These are phyloP conservation scores for Chymomyza caudatula DNA, from an alignment of 2,888 invertebrate species.

Conservation along the genomic window DNA sequence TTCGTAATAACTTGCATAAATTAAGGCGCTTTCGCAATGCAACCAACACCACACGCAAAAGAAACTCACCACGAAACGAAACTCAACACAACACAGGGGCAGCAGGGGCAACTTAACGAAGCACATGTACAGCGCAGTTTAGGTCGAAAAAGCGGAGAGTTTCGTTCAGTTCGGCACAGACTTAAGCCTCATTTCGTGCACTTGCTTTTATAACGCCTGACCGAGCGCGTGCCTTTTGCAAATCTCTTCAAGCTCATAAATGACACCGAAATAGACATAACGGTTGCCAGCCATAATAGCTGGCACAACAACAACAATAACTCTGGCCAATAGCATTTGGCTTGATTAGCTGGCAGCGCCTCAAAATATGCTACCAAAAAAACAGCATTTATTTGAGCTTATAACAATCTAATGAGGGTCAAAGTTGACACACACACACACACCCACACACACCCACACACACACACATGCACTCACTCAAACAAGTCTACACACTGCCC, in stretches of 20 bases:
- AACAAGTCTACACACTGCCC: constrained; percentile 10
- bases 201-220: not conserved
- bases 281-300: not conserved
- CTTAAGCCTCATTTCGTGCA: not conserved
- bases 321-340: constrained; percentile 21
- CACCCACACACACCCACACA: constrained; percentile 16
- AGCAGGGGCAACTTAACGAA: constrained; percentile 41
- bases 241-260: constrained; percentile 57
- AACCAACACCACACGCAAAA: constrained; percentile 16
- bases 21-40: constrained; percentile 52
- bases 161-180: not conserved
- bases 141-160: constrained; percentile 8
- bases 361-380: constrained; percentile 23
- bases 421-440: constrained; percentile 34
- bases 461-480: constrained; percentile 23
- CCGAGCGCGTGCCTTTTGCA: constrained; percentile 27
- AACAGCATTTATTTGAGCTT: constrained; percentile 47
- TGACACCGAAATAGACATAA: constrained; percentile 45
- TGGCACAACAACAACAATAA: not conserved
- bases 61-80: constrained; percentile 3
- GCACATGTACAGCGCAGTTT: constrained; percentile 3
- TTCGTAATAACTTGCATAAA: constrained; percentile 70
- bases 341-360: constrained; percentile 32
- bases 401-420: constrained; percentile 54
- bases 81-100: constrained; percentile 27